Base-by-base conservation (phyloP, 1,140 invertebrate species). In the Hyles euphorbiae region DNA sequence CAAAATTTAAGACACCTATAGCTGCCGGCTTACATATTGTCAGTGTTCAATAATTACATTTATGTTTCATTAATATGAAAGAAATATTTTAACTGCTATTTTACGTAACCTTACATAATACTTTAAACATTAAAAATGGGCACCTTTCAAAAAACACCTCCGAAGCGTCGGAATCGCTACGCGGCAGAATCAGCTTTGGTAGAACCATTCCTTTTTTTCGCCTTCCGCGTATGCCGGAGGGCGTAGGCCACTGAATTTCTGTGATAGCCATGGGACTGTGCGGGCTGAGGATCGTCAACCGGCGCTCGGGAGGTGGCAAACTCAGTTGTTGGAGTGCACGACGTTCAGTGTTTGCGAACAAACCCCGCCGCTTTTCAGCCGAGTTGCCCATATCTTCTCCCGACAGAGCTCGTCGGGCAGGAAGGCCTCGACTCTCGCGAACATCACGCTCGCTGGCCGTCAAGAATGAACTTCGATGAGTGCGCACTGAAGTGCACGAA, bases 131-230 rank as follows among this genome's bases (percentile, higher is more conserved):
- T 51, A 51, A 51, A 58, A 70, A 50, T 48, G 56, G 51, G 71
- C 83, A 89, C 78, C 91, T 90, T 85, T 91, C 91, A 66, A 91
- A 90, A 76, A 91, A 92, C 60, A 91, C 90, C 65, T 91, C 91
- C 58, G 91, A 91, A 52, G 80, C 81, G 66, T 94, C 92, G 58
- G 93, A 93, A 75, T 94, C 93, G 70, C 93, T 93, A 76, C 92
- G 90, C 44, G 93, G 93, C 64, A 95, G 88, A 60, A 95, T 93
- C 70, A 95, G 90, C 88, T 93, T 94, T 53, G 94, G 94, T 71
- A 95, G 87, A 40, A 94, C 93, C 80, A 94, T 92, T 44, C 93
- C 93, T 76, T 93, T 94, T 83, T 93, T 94, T 59, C 93, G 87
- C 48, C 93, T 88, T 3, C 91, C 91, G 54, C 93, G 92, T 56